These are phyloP conservation scores for Spilarctia lutea DNA, from an alignment of 2,888 invertebrate genomes.

Conservation along the genomic window DNA sequence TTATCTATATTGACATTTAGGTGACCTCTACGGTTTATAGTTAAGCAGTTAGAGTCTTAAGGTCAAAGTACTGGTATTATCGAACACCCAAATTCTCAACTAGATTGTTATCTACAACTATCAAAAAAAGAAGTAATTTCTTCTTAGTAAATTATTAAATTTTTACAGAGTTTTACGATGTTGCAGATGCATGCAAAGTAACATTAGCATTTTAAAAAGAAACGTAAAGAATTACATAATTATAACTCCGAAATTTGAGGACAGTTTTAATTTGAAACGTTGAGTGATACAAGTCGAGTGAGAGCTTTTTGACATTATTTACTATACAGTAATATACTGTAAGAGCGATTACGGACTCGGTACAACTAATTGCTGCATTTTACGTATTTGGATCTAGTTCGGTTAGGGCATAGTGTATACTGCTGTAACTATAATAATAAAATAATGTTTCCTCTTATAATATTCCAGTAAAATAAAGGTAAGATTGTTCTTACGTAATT, in stretches of 20 bases:
- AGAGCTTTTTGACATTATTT: background rate
- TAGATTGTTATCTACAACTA: background rate
- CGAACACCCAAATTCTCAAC: background rate
- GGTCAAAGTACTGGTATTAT: background rate
- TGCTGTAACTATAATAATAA: background rate
- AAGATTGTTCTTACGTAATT: background rate
- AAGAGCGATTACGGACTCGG: too few species aligned
- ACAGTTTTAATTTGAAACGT: background rate
- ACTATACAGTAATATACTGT: too few species aligned
- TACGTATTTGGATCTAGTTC: too few species aligned
- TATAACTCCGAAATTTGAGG: background rate
- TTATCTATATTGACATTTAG: background rate
- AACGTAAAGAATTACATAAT: background rate
- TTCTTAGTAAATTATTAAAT: background rate
- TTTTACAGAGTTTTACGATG: background rate
- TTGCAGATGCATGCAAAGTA: background rate
- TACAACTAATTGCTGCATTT: too few species aligned
- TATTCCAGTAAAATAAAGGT: background rate
- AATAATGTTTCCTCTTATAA: background rate
- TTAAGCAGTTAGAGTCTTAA: background rate
- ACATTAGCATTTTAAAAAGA: background rate
- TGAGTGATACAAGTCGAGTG: background rate
- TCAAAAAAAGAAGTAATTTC: background rate
- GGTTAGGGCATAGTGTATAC: background rate
- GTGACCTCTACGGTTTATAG: background rate